Base-by-base conservation (phyloP, 2,113 vertebrate species). In the Halcyon senegalensis region DNA sequence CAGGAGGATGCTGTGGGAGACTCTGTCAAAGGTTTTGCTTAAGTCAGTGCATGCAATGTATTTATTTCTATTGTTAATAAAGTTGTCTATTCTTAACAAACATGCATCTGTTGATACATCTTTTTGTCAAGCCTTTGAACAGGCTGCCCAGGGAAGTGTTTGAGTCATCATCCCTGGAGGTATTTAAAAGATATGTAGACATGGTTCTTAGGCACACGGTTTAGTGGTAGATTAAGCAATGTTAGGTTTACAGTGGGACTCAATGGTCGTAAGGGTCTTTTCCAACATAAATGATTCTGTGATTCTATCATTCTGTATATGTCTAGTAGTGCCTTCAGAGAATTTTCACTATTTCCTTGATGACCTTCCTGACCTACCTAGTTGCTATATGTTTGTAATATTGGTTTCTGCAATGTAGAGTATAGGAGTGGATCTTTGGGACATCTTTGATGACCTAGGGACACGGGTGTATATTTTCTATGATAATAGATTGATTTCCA, bases 41-140 rank as follows among this genome's bases (percentile, higher is more conserved):
- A 48, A 48, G 18, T 48, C 21, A 48, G 16, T 19, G 11, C 8
- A 39, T 53, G 10, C 1, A 55, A 59, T 35, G 31, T 0, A 37
- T 43, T 69, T 83, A 66, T 74, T 83, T 70, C 2, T 50, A 21
- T 4, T 44, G 5, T 48, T 64, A 43, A 12, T 68, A 63, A 31
- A 58, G 2, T 9, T 64, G 2, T 35, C 13, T 77, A 4, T 31
- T 89, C 37, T 69, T 64, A 35, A 39, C 33, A 69, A 74, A 50
- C 6, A 69, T 39, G 2, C 2, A 5, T 7, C 11, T 48, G 20
- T 2, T 74, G 59, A 43, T 12, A 66, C 9, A 35, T 18, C 5
- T 4, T 81, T 43, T 67, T 43, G 43, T 43, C 43, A 43, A 43
- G 43, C 15, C 43, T 43, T 43, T 43, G 43, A 43, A 43, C 43